Evolutionary conservation across 2,113 vertebrate genomes (phyloP), one percentile per base, ranked within the genome.

Genomic region (Grammomys dolichurus): DNA sequence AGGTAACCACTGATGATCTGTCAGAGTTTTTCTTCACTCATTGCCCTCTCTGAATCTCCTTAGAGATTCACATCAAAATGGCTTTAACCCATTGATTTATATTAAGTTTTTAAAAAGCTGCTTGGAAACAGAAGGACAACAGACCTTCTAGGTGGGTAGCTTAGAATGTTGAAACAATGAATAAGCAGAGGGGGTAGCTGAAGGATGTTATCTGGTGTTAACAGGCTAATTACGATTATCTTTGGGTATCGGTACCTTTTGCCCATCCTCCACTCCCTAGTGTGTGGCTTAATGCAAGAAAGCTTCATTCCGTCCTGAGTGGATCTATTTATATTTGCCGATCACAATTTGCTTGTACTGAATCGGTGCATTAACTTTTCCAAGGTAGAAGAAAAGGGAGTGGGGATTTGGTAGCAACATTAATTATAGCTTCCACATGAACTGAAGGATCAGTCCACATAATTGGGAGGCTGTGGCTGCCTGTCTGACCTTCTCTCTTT

Each of bases 391-490:
- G 89, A 95, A 48, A 89, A 86, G 73, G 75, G 77, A 56, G 24
- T 67, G 84, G 75, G 87, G 87, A 56, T 76, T 95, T 95, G 91
- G 75, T 88, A 82, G 56, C 95, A 94, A 86, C 84, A 46, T 94
- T 97, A 97, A 97, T 96, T 97, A 92, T 93, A 97, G 92, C 93
- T 88, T 88, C 92, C 97, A 90, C 87, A 70, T 97, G 96, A 96
- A 90, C 94, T 63, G 69, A 94, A 87, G 96, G 92, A 19, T 96
- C 77, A 46, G 81, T 89, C 86, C 95, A 54, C 93, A 80, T 95
- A 90, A 96, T 90, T 94, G 94, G 78, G 78, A 95, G 75, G 76
- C 90, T 72, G 28, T 90, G 97, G 96, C 94, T 92, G 95, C 95
- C 82, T 91, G 92, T 96, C 95, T 94, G 84, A 96, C 93, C 96